Evolutionary conservation across 2,888 invertebrate genomes (phyloP).

Genomic region (Phaedon cochleariae): DNA sequence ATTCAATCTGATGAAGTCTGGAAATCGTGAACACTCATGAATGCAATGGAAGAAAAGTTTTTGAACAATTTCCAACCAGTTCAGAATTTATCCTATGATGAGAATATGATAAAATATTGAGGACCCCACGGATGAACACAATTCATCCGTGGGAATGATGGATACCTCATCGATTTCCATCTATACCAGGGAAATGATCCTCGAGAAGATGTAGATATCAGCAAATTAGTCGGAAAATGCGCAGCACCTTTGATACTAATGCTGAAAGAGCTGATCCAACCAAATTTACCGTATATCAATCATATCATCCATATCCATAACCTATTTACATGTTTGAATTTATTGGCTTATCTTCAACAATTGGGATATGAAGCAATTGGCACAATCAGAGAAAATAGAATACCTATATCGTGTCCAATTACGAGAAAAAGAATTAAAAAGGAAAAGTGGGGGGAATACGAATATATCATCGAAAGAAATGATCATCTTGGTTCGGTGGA

Average conservation of each 20-base stretch:
- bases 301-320: constrained; percentile 20
- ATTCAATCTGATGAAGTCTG: constrained; percentile 20
- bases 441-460: constrained; percentile 16
- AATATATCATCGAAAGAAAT: too few relatives aligned
- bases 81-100: constrained; percentile 32
- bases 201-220: constrained; percentile 22
- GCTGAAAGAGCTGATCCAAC: constrained; percentile 22
- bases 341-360: too few relatives aligned
- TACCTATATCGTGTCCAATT: constrained; percentile 8
- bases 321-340: constrained; percentile 18
- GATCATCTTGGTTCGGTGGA: too few relatives aligned
- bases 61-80: constrained; percentile 19
- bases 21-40: constrained; percentile 16
- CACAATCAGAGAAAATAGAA: too few relatives aligned
- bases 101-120: constrained; percentile 43
- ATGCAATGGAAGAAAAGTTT: constrained; percentile 17
- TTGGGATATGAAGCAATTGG: too few relatives aligned
- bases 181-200: constrained; percentile 28
- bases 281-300: constrained; percentile 20
- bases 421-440: constrained; percentile 22
- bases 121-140: constrained; percentile 42
- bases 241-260: constrained; percentile 12
- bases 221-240: constrained; percentile 30
- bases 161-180: constrained; percentile 36
- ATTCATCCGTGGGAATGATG: constrained; percentile 40